phyloP scores from a whole-genome alignment of 2,797 vertebrate genomes.

The Toxotes lorentzi region DNA sequence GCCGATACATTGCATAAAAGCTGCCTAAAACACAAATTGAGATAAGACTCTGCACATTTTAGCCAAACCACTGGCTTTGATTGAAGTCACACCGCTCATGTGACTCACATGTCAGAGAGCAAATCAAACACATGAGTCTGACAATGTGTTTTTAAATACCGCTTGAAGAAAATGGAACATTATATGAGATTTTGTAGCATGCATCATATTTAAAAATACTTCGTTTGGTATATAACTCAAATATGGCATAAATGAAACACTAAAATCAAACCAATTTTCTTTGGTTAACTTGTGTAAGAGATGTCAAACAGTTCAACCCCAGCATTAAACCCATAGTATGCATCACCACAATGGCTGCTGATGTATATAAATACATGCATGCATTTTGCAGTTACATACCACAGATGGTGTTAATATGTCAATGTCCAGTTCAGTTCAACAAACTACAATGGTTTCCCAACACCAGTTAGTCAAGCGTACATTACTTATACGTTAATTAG shows the following conservation, averaged over 20 bases:
- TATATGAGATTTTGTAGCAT: background rate
- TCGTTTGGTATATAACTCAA: background rate
- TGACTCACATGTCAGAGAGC: slow-evolving; percentile 58
- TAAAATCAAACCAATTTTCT: background rate
- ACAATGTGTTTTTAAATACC: background rate
- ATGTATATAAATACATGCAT: background rate
- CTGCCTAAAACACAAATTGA: background rate
- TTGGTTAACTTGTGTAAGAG: background rate
- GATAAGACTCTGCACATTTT: slow-evolving; percentile 45
- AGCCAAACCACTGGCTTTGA: slow-evolving; percentile 42
- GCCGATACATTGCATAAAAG: background rate
- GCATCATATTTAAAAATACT: too few species aligned
- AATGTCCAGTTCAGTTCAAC: background rate
- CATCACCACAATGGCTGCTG: background rate
- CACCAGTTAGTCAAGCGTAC: background rate
- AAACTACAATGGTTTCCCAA: background rate
- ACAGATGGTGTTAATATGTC: background rate
- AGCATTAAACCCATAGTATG: background rate
- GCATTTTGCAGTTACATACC: background rate
- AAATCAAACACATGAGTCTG: background rate
- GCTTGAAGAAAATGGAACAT: background rate
- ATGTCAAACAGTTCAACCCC: background rate
- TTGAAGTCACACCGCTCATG: slow-evolving; percentile 65
- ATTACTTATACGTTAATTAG: background rate
- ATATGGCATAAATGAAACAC: accelerated